Base-by-base conservation (phyloP, 2,113 vertebrate species). In the Corythoichthys haematopterus region DNA sequence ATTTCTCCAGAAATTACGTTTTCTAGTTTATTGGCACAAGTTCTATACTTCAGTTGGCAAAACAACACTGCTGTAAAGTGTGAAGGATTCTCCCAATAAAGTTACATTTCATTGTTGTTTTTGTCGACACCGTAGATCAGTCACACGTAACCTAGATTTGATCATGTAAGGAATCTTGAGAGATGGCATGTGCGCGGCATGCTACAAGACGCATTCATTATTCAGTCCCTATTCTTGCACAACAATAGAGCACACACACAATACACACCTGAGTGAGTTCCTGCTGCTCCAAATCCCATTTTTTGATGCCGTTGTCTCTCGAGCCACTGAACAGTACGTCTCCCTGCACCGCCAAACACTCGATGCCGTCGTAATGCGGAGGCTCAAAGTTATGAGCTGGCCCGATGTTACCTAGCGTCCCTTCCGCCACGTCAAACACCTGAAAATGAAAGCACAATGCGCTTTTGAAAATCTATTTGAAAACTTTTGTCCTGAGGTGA, bases 371-470 rank as follows among this genome's bases (percentile, higher is more conserved):
- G 0, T 98, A 98, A 89, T 99, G 97, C 0, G 97, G 96, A 0
- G 97, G 97, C 85, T 99, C 96, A 1, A 98, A 96, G 90, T 98
- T 98, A 85, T 98, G 95, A 46, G 96, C 94, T 15, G 97, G 97
- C 62, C 94, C 87, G 0, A 98, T 80, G 3, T 94, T 98, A 61
- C 97, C 97, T 8, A 85, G 81, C 56, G 77, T 92, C 38, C 91
- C 91, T 81, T 97, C 95, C 0, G 93, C 87, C 56, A 98, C 91
- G 64, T 96, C 94, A 75, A 98, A 99, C 82, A 96, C 94, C 97
- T 99, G 79, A 0, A 4, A 43, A 74, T 4, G 53, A 7, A 63
- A 72, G 38, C 4, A 57, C 16, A 35, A 28, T 6, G 3, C 16
- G 36, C 28, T 28, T 8, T 64, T 3, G 10, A 36, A 14, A 48